Base-by-base conservation (phyloP, 2,113 vertebrate species). In the Myiagra hebetior region DNA sequence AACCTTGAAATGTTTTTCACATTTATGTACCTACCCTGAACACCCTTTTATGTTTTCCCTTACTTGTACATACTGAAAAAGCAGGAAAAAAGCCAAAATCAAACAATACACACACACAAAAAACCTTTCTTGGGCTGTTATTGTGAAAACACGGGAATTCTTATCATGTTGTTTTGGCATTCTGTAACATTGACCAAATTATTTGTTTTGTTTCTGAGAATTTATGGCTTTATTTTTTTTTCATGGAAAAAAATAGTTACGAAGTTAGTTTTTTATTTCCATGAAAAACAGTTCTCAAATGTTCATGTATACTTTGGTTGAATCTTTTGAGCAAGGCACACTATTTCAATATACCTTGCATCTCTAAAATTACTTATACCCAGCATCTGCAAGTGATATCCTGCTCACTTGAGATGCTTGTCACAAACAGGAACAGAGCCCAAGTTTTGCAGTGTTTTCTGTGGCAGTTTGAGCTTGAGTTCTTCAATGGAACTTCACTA, bases 21-120 rank as follows among this genome's bases (percentile, higher is more conserved):
- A 37, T 50, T 17, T 33, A 60, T 11, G 9, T 52, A 49, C 7
- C 27, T 33, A 47, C 13, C 24, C 24, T 20, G 31, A 37, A 63
- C 17, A 79, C 8, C 7, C 5, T 49, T 63, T 57, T n/a, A 7
- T 19, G 90, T 74, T 74, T 31, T 6, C 5, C 13, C 16, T 15
- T 35, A 23, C n/a, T 47, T 89, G 26, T 18, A 33, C 5, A 12
- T 27, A 16, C 2, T 39, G 7, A 68, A n/a, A 50, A 52, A 76
- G 63, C 42, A 4, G 1, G 1, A 4, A 41, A 44, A 23, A 46
- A n/a, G 0, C 9, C 14, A 24, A 67, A 50, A 15, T 26, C 24
- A 62, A 78, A 27, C 7, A 65, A 17, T 10, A 19, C 27, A 39
- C 8, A 37, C 10, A 65, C 10, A 19, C 42, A 17, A 31, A 23